Evolutionary conservation across 2,797 vertebrate genomes (phyloP).

Genomic region (Picus viridis): DNA sequence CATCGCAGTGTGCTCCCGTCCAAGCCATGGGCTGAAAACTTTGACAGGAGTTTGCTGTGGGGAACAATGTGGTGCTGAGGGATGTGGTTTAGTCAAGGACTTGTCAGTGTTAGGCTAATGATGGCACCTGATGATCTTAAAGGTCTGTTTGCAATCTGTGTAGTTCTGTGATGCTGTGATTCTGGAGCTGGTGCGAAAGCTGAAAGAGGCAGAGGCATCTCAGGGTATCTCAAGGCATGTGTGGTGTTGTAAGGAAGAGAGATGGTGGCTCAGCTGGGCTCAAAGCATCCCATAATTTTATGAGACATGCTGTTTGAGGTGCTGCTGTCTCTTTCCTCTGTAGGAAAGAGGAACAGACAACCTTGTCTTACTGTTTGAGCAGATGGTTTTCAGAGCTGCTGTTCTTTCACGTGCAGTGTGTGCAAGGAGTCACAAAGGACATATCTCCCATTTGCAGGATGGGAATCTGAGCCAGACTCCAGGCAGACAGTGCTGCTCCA

Average conservation of each 20-base stretch:
- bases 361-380: background rate
- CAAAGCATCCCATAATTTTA: background rate
- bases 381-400: background rate
- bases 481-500: background rate
- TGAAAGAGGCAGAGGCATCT: background rate
- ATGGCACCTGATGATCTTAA: no score
- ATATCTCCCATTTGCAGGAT: rapidly evolving
- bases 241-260: background rate
- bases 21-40: no score
- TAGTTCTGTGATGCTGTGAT: no score
- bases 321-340: background rate
- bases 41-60: no score
- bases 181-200: background rate
- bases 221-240: background rate
- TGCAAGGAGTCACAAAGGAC: background rate
- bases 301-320: background rate
- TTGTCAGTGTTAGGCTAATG: no score
- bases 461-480: background rate
- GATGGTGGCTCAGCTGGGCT: background rate
- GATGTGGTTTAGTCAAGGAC: no score
- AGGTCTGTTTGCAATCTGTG: no score
- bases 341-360: rapidly evolving
- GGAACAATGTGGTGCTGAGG: no score
- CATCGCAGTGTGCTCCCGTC: no score
- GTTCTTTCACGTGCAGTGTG: background rate